Evolutionary conservation across 2,113 vertebrate genomes (phyloP).

Genomic region (Conger conger): DNA sequence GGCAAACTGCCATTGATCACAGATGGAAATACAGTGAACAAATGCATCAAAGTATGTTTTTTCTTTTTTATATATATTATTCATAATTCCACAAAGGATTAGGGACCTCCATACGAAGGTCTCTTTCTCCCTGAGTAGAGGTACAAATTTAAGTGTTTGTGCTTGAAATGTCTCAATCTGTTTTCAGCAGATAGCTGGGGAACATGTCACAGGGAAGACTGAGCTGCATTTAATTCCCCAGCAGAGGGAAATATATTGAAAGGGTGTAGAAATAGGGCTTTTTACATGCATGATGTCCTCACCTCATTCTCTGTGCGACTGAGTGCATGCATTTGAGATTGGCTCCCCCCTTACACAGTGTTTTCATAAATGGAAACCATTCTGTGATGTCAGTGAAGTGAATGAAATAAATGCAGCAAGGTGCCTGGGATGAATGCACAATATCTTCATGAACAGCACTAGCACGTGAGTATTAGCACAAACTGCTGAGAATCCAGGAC

Average conservation of each 20-base stretch:
- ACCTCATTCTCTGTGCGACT: not conserved
- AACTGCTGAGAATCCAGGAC: not conserved
- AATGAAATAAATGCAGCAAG: not conserved
- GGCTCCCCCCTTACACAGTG: not conserved
- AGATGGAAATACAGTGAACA: not conserved
- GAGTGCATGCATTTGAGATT: not conserved
- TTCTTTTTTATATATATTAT: not conserved
- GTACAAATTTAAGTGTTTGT: not conserved
- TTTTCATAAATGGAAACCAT: not conserved
- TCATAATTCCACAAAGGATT: not conserved
- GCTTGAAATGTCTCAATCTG: not conserved
- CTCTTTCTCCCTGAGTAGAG: not conserved
- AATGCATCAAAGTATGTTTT: not conserved
- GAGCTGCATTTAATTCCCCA: not conserved
- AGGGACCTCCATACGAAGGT: not conserved
- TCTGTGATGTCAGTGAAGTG: not conserved
- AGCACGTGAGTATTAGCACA: not conserved
- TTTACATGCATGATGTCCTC: not conserved
- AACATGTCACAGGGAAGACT: not conserved
- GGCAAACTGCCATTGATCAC: not conserved
- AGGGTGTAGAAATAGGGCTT: not conserved
- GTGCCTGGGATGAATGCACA: not conserved
- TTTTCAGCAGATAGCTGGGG: not conserved
- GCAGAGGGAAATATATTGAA: not conserved
- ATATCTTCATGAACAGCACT: not conserved